phyloP scores from a whole-genome alignment of 2,888 invertebrate genomes.

The Hemicrepidius hirtus region DNA sequence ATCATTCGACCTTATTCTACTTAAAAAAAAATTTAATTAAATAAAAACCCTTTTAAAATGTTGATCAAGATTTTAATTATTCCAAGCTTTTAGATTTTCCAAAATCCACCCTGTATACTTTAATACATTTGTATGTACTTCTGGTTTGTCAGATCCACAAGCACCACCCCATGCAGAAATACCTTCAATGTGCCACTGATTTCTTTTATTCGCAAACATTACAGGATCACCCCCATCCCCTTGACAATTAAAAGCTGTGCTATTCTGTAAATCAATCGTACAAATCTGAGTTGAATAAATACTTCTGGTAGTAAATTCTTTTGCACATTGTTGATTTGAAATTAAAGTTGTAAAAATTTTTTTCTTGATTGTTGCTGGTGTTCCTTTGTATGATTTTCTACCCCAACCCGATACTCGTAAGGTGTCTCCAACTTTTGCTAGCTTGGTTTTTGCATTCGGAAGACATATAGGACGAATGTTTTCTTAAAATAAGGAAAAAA shows the following conservation, averaged over 20 bases:
- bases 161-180: not conserved
- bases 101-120: conserved; percentile 1
- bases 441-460: conserved; percentile 64
- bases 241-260: not conserved
- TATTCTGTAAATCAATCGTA: not conserved
- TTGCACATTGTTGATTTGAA: conserved; percentile 1
- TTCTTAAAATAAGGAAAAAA: too few species aligned
- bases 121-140: not conserved
- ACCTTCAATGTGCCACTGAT: conserved; percentile 70
- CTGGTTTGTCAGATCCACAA: not conserved
- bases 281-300: not conserved
- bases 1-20: too few species aligned
- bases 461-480: conserved; percentile 72
- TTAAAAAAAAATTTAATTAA: too few species aligned
- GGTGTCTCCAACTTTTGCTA: conserved; percentile 15
- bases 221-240: conserved; percentile 88
- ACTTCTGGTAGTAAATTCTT: not conserved
- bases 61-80: too few species aligned
- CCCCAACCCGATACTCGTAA: conserved; percentile 71
- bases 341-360: not conserved
- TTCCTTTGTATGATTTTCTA: conserved; percentile 40
- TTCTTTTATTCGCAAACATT: not conserved
- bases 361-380: conserved; percentile 3
- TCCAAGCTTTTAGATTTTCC: not conserved
- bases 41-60: too few species aligned